Base-by-base conservation (phyloP, 92 coral and sea anemone genomes). In the Montipora capitata region DNA sequence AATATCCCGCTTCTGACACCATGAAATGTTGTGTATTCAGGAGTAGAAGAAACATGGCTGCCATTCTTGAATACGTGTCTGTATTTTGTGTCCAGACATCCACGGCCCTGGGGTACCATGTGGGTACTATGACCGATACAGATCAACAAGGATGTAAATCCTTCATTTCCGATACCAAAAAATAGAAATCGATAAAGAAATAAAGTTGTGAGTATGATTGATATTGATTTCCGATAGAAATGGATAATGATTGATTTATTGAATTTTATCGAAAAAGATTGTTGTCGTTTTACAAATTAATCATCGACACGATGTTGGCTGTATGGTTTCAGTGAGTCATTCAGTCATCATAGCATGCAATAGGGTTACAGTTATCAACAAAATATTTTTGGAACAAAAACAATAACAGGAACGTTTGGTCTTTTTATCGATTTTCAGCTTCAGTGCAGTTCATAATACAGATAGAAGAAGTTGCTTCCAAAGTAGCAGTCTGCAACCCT, bases 121-220 rank as follows among this genome's bases (percentile, higher is more conserved):
- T n/a, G n/a, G n/a, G n/a, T n/a, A n/a, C n/a, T n/a, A n/a, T n/a
- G n/a, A n/a, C n/a, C n/a, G n/a, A n/a, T n/a, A n/a, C n/a, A n/a
- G n/a, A n/a, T n/a, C n/a, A n/a, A n/a, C n/a, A n/a, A n/a, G n/a
- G n/a, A n/a, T n/a, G n/a, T n/a, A n/a, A n/a, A n/a, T n/a, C n/a
- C n/a, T n/a, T n/a, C n/a, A n/a, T n/a, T n/a, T n/a, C n/a, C n/a
- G n/a, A n/a, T n/a, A n/a, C n/a, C n/a, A n/a, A n/a, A n/a, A n/a
- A n/a, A n/a, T n/a, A 56, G 62, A 15, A 67, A 67, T 35, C 42
- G n/a, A 38, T 67, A 39, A 67, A 67, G 72, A 62, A 67, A 67
- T 27, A 67, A 67, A 67, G 72, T 67, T 27, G 44, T 27, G 72
- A 67, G 44, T 67, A 27, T 7, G 44, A 67, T 67, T 67, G 42